A percentile compares a stretch with the other conserved stretches of the same genome.
Conservation (phyloP, 2,888 invertebrate genomes). For the Phengaris alcon region DNA sequence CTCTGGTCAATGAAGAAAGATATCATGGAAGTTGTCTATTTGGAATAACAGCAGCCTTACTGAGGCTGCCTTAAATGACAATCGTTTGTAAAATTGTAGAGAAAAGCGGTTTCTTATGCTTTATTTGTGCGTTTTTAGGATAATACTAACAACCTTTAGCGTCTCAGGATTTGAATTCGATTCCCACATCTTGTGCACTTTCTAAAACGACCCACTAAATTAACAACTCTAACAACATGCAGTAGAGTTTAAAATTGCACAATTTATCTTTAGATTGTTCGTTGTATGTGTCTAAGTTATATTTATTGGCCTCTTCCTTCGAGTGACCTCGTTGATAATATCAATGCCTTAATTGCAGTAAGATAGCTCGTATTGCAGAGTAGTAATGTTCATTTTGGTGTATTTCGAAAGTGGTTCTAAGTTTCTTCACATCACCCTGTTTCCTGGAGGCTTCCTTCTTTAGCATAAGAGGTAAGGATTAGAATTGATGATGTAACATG, state of each 20-base stretch:
- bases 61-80: too few relatives aligned
- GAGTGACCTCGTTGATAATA: conserved; percentile 44
- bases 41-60: too few relatives aligned
- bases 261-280: conserved; percentile 28
- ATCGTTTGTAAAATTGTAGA: neutral
- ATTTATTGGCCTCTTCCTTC: conserved; percentile 41
- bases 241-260: conserved; percentile 9
- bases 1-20: too few relatives aligned
- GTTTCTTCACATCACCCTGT: neutral
- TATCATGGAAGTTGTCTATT: too few relatives aligned
- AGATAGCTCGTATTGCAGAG: neutral
- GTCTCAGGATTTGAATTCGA: conserved; percentile 10
- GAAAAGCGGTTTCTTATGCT: neutral
- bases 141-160: conserved; percentile 8
- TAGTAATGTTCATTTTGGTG: neutral
- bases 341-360: conserved; percentile 31
- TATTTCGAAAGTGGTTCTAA: neutral
- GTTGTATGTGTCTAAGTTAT: conserved; percentile 32
- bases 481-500: conserved; percentile 1
- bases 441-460: conserved; percentile 17
- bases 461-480: conserved; percentile 11
- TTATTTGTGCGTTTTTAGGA: neutral
- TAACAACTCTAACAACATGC: neutral
- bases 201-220: conserved; percentile 12
- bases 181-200: conserved; percentile 18